Evolutionary conservation across 2,113 vertebrate species (phyloP).

Genomic region (Struthio camelus): DNA sequence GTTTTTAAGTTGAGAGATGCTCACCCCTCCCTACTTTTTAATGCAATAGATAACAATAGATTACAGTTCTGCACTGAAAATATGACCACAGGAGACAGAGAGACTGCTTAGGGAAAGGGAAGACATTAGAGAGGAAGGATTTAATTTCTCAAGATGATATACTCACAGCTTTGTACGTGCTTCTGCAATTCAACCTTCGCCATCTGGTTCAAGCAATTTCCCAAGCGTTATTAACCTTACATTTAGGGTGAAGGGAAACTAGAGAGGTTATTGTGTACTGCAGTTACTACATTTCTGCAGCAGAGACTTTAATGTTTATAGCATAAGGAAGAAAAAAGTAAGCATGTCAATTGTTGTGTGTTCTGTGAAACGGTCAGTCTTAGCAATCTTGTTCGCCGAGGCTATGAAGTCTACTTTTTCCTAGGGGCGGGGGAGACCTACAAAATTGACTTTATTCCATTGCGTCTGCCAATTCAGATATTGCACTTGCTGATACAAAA

Average conservation of each 20-base stretch:
- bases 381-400: neutral
- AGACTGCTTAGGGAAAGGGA: neutral
- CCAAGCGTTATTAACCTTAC: slow-evolving; percentile 17
- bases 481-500: neutral
- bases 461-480: neutral
- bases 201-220: slow-evolving; percentile 30
- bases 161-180: neutral
- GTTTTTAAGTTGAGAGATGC: neutral
- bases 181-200: neutral
- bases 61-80: neutral
- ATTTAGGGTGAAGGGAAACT: neutral
- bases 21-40: neutral
- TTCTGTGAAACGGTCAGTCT: neutral
- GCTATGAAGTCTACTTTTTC: neutral
- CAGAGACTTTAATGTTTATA: neutral
- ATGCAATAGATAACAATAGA: neutral
- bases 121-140: neutral
- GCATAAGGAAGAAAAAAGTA: neutral
- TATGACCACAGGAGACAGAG: neutral
- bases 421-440: neutral
- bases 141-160: slow-evolving; percentile 11
- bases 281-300: neutral
- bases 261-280: neutral
- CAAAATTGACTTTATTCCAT: slow-evolving; percentile 8
- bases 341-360: neutral